phyloP scores from a whole-genome alignment of 2,888 invertebrate species.

The Steinernema carpocapsae region DNA sequence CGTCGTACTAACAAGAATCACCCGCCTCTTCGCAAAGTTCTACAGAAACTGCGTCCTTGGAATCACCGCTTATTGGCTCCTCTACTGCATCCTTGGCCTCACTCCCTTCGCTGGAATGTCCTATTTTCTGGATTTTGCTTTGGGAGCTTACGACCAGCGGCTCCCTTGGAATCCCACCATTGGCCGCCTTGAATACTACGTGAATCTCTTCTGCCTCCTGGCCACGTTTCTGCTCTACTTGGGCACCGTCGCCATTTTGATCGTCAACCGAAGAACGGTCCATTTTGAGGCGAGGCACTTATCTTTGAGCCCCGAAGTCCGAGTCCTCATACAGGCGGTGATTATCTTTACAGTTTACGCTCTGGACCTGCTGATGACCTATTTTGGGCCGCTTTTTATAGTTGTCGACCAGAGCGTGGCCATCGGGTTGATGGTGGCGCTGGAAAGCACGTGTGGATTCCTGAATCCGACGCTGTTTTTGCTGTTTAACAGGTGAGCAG shows the following conservation, averaged over 20 bases:
- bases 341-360: background rate
- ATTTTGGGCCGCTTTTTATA: background rate
- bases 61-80: background rate
- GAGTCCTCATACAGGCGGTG: background rate
- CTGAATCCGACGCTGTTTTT: background rate
- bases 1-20: background rate
- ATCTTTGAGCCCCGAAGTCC: background rate
- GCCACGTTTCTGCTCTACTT: background rate
- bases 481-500: background rate
- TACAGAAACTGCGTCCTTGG: background rate
- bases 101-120: background rate
- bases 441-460: background rate
- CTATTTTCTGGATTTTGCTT: background rate
- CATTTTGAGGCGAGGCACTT: background rate
- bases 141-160: background rate
- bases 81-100: background rate
- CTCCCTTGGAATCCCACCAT: background rate
- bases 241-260: background rate
- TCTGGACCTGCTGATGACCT: background rate
- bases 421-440: background rate
- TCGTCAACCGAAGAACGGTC: background rate
- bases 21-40: background rate
- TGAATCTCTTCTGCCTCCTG: background rate
- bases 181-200: background rate
- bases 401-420: background rate